Base-by-base conservation (phyloP, 2,113 vertebrate genomes). In the Oncorhynchus mykiss region DNA sequence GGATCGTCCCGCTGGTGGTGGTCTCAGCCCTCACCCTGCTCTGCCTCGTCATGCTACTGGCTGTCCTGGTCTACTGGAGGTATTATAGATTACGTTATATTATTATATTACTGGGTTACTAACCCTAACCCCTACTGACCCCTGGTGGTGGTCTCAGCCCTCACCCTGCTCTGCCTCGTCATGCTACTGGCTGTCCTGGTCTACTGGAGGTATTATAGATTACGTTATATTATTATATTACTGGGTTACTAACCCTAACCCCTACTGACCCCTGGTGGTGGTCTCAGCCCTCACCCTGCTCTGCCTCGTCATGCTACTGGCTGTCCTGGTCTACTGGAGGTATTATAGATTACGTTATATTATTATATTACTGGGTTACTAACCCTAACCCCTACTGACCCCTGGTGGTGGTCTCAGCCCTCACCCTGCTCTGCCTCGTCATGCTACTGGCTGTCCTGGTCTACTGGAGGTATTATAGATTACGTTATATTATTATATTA, bases 51-150 rank as follows among this genome's bases (percentile, higher is more conserved):
- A 95, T 99, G 85, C 96, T 99, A 88, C 93, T 98, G 71, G 94
- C 95, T 77, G 95, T 99, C 87, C 95, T 99, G 80, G 94, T 99
- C 72, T 98, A 99, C 92, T 99, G 98, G 98, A 98, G 97, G 98
- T 99, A 88, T 95, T 45, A 45, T 45, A 45, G 11, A 45, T 45
- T 95, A 8, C 22, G 1, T 51, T 24, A 22, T 39, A 5, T 9
- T 7, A 39, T 39, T 8, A 9, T 68, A 20, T n/a, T 14, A 20
- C 18, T 48, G 68, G 5, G 6, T 39, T 12, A 16, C 1, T 48
- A 24, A 31, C 39, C 39, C 20, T 29, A 6, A 45, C 39, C 9
- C 9, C 39, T 45, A 45, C 9, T 45, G 39, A 45, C 98, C 97
- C 2, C 90, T 99, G 89, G 95, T 97, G 82, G 96, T 98, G 88